These are phyloP conservation scores for Stichodactyla helianthus DNA, from an alignment of 64 coral and sea anemone species.

Conservation along the genomic window DNA sequence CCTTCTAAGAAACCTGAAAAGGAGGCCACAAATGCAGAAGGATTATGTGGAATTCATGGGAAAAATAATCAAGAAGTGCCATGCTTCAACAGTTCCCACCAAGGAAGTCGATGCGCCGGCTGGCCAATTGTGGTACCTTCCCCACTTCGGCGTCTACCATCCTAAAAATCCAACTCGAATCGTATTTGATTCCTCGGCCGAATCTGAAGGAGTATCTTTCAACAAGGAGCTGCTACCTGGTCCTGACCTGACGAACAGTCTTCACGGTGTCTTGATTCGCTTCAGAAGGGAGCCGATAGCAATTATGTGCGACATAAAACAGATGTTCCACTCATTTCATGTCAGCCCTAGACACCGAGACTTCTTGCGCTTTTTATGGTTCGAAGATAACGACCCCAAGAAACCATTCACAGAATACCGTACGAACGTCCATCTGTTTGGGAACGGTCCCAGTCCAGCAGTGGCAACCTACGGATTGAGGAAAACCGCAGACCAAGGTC, in stretches of 20 bases:
- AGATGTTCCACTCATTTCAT: slow-evolving; percentile 34
- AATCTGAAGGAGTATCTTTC: slow-evolving; percentile 21
- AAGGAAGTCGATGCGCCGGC: no score
- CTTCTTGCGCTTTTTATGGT: slow-evolving; percentile 30
- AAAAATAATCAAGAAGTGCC: background rate
- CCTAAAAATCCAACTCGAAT: slow-evolving; percentile 24
- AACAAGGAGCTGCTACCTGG: slow-evolving; percentile 9
- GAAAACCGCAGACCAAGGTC: background rate
- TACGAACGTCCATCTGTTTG: slow-evolving; percentile 29
- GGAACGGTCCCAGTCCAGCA: slow-evolving; percentile 21
- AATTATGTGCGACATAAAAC: slow-evolving; percentile 28
- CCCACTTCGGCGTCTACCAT: slow-evolving; percentile 18
- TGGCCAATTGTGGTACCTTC: slow-evolving; percentile 20
- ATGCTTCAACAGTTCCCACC: background rate
- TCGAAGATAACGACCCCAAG: slow-evolving; percentile 15
- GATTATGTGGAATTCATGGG: slow-evolving; percentile 26
- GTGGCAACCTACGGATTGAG: slow-evolving; percentile 22
- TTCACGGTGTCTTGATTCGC: slow-evolving; percentile 5
- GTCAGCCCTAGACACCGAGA: slow-evolving; percentile 5
- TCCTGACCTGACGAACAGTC: slow-evolving; percentile 16
- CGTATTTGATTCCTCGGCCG: slow-evolving; percentile 20
- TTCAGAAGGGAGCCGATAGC: background rate
- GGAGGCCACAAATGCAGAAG: slow-evolving; percentile 21
- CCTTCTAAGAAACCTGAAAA: background rate
- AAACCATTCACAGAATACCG: slow-evolving; percentile 11